Evolutionary conservation across 2,888 invertebrate species (phyloP), one percentile per base, ranked within the genome.

Genomic region (Pristionchus arcanus): DNA sequence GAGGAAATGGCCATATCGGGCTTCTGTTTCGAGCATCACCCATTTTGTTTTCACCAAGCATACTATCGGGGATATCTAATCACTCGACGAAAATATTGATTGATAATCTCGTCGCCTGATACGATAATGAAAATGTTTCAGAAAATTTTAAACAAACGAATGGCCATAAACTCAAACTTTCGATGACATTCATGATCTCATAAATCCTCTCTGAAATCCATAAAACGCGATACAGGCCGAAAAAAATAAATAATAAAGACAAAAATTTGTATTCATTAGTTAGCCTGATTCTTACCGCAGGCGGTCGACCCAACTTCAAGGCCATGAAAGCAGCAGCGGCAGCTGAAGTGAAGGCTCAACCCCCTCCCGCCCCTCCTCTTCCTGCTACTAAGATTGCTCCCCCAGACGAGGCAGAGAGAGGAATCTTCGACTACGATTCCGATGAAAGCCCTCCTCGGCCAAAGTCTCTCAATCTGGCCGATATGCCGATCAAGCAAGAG

Each of bases 271-370:
- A 74, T 37, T 34, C 77, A 13, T 5, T 81, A 81, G 49, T 42
- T 81, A 81, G 81, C 49, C 34, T 53, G 13, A 16, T 28, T 25
- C n/a, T 81, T 49, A n/a, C 49, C 25, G 81, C 81, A 53, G 74
- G 81, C 81, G 16, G 81, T n/a, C 81, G 81, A 25, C 49, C 37
- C 81, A 81, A 81, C 81, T 81, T 53, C 81, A 81, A 53, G 49
- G 81, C 81, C 28, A 42, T 28, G 34, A 34, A 31, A 3, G 74
- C 74, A 4, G 74, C 74, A 37, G 81, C 81, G 13, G 37, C 81
- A 42, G 81, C 81, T 53, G 42, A 49, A 28, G 81, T 49, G 42
- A 34, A 34, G n/a, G 49, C 42, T 25, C 34, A 16, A 0, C 74
- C 77, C 11, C 37, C 53, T 86, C 2, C 68, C 42, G 42, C 28